Evolutionary conservation across 2,888 invertebrate genomes (phyloP).

Genomic region (Tiliacea aurago): DNA sequence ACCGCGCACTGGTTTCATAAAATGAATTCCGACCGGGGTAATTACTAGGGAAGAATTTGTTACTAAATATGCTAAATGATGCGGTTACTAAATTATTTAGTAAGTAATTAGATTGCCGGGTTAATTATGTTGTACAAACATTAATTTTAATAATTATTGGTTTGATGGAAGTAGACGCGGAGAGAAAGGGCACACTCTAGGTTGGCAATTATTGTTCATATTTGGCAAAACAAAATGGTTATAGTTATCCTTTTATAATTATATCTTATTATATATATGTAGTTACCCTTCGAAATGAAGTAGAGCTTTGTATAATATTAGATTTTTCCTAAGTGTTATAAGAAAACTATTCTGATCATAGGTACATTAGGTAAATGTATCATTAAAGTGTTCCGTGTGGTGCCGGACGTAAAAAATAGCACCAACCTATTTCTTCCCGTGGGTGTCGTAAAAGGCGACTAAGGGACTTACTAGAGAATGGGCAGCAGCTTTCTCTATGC

Average conservation of each 20-base stretch:
- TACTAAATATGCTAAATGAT: slow-evolving; percentile 57
- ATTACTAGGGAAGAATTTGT: slow-evolving; percentile 60
- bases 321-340: not conserved
- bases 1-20: slow-evolving; percentile 58
- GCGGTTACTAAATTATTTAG: slow-evolving; percentile 51
- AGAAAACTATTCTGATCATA: not conserved
- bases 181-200: not conserved
- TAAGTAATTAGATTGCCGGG: slow-evolving; percentile 52
- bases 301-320: not conserved
- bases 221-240: not conserved
- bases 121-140: slow-evolving; percentile 33
- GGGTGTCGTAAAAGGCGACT: too few relatives aligned
- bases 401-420: too few relatives aligned
- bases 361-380: not conserved
- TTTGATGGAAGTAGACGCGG: slow-evolving; percentile 7
- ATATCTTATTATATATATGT: too few relatives aligned
- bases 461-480: too few relatives aligned
- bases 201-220: slow-evolving; percentile 8
- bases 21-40: slow-evolving; percentile 48
- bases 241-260: too few relatives aligned
- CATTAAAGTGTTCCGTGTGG: too few relatives aligned
- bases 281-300: not conserved
- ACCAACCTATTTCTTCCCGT: too few relatives aligned
- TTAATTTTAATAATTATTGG: slow-evolving; percentile 38
- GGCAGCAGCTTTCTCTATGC: too few relatives aligned